Evolutionary conservation across 2,888 invertebrate genomes (phyloP), one percentile per base, ranked within the genome.

Genomic region (Pomacea canaliculata): DNA sequence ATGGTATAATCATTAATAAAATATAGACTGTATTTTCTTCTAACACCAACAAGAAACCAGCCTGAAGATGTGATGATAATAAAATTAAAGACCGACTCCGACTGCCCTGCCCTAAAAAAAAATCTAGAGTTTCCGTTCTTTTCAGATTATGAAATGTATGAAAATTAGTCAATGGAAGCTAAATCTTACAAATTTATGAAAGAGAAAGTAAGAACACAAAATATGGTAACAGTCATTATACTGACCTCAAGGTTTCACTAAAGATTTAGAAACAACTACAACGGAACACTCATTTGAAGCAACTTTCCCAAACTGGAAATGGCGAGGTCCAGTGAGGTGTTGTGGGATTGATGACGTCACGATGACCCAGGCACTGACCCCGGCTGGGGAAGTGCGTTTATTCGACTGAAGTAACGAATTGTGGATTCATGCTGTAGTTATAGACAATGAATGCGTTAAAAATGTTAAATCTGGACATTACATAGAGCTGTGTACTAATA

Each of bases 281-380:
- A 60, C 37, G 19, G 67, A 18, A 74, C 48, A 74, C 27, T 56
- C 77, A 77, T 77, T 77, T 73, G 76, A 74, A 56, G 68, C 76
- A 73, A 78, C 76, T 76, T 78, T 76, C 67, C 74, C 74, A 74
- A 82, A 79, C 78, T 82, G 80, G 82, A 82, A 82, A 82, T 82
- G 82, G 82, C 82, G 80, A 81, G 76, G 76, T 70, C 76, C 73
- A 71, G 70, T 70, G 67, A 76, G 81, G 80, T 77, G 77, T 78
- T 74, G 72, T 78, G 80, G 80, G 78, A 79, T 79, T 62, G 80
- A 76, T 82, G 82, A 82, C 82, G 82, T 82, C 82, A 82, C 76
- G 63, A 77, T 80, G 82, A 82, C 82, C 82, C 80, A 80, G 80
- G 80, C 79, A 78, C 77, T 82, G 82, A 82, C 82, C 82, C 81